Base-by-base conservation (phyloP, 2,888 invertebrate species). In the Cheilosia urbana region DNA sequence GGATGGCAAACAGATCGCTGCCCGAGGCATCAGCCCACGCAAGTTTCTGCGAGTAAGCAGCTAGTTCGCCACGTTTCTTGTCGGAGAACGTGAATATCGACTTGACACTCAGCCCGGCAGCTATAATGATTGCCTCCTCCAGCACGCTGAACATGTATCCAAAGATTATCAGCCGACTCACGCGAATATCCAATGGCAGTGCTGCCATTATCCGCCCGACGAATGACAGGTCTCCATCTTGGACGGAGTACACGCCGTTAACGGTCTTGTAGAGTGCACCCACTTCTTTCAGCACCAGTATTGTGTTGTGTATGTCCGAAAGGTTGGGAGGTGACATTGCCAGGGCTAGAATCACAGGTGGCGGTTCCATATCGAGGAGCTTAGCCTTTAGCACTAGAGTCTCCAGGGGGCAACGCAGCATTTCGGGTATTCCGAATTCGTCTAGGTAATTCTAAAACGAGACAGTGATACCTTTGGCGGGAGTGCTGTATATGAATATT, bases 251-350 rank as follows among this genome's bases (percentile, higher is more conserved):
- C 24, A 91, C 90, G 0, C 93, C 94, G 47, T 94, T 92, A 0
- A 93, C 91, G 0, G 94, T 94, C 40, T 94, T 94, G 76, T 95
- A 94, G 9, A 98, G 90, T 0, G 96, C 98, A 9, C 98, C 98
- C n/a, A 95, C 93, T 95, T 97, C 92, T 93, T 98, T 98, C 3
- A 99, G 93, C 49, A 95, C 93, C n/a, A 97, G 93, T 87, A 98
- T 94, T 0, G 98, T 97, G 71, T 95, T 94, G 82, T 95, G 94
- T 88, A 99, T 96, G 90, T 97, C 96, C 24, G 94, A 94, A 45
- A 97, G 93, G 90, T 97, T 95, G 0, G 99, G 99, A 17, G 98
- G 97, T 89, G 97, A 96, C 91, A 99, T 93, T 1, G 98, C 97
- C 37, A 97, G 92, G 0, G 96, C 97, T 0, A 99, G 93, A 34